Conservation (phyloP, 1,140 invertebrate species). For the fruit fly (Drosophila melanogaster) region Release_6_plus_ISO1_MT NT_037436.4:9770001-9770500, state of each 20-base stretch:
- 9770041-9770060: constrained; percentile 44
- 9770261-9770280: constrained; percentile 74
- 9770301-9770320: constrained; percentile 57
- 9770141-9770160: neutral
- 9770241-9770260: constrained; percentile 72
- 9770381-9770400: no score
- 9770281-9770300: constrained; percentile 77
- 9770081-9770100: constrained; percentile 5
- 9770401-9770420: constrained; percentile 49
- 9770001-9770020: constrained; percentile 33
- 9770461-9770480: constrained; percentile 12
- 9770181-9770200: constrained; percentile 28
- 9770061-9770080: constrained; percentile 31
- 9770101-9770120: neutral
- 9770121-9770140: no score
- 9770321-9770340: constrained; percentile 28
- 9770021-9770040: constrained; percentile 75
- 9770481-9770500: constrained; percentile 23
- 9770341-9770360: constrained; percentile 16
- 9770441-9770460: neutral
- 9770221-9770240: constrained; percentile 46
- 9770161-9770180: constrained; percentile 2
- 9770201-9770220: constrained; percentile 26
- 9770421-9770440: constrained; percentile 53
- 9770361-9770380: no score